Percentiles rank a stretch among this genome's conserved stretches.
These are phyloP conservation scores for Micromys minutus DNA, from an alignment of 2,113 vertebrate genomes.

Conservation along the genomic window DNA sequence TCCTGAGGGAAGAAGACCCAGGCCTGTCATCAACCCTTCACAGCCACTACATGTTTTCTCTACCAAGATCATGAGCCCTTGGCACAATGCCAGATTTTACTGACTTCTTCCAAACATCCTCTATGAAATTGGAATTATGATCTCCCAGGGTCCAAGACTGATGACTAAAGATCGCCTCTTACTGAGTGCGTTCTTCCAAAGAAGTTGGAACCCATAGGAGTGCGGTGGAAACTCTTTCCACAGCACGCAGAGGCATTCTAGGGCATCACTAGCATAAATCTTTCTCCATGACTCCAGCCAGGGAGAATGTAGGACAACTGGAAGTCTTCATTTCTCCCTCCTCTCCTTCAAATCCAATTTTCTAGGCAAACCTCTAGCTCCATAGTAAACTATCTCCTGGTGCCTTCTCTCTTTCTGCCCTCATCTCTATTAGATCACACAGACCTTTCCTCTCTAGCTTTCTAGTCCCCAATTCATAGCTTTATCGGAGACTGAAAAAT, in stretches of 20 bases:
- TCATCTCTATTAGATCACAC: not conserved
- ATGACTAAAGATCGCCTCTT: conserved; percentile 20
- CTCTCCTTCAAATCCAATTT: not conserved
- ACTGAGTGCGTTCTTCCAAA: conserved; percentile 9
- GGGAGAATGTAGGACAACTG: not conserved
- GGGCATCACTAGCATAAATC: not conserved
- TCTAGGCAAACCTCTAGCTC: not conserved
- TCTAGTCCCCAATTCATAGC: not conserved
- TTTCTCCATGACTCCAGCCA: not conserved
- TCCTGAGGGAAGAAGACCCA: conserved; percentile 72
- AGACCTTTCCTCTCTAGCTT: not conserved
- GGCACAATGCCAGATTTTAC: conserved; percentile 76
- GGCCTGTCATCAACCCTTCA: conserved; percentile 82
- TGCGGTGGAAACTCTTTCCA: not conserved
- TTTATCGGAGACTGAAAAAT: not conserved
- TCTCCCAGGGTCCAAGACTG: conserved; percentile 40
- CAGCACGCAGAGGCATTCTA: not conserved
- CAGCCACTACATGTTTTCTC: conserved; percentile 82
- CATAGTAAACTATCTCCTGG: not conserved
- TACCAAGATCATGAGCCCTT: conserved; percentile 75
- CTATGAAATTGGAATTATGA: conserved; percentile 64
- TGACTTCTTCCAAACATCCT: conserved; percentile 68
- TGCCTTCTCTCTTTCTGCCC: no score
- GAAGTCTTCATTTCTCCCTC: not conserved
- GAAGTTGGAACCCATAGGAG: not conserved